Percentiles rank a stretch among this genome's conserved stretches.
These are phyloP conservation scores for Rhinatrema bivittatum DNA, from an alignment of 2,797 vertebrate genomes.

Conservation along the genomic window DNA sequence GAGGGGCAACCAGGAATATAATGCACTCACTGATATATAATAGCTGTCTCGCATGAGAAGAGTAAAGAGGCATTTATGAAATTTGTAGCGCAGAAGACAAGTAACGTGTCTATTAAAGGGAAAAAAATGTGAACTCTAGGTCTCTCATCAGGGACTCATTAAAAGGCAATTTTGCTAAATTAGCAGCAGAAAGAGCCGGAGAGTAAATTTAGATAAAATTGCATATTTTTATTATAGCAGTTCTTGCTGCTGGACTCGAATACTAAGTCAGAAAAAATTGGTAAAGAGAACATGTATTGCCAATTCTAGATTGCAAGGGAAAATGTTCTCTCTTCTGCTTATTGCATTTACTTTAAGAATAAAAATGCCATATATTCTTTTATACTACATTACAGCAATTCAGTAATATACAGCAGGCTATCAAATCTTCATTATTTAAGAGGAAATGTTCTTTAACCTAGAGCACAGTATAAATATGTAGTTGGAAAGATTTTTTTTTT, in stretches of 20 bases:
- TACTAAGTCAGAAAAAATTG: conserved; percentile 14
- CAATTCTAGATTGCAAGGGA: not conserved
- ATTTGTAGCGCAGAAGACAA: conserved; percentile 50
- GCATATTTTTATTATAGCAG: conserved; percentile 19
- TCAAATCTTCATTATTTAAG: too few relatives aligned
- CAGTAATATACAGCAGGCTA: not conserved
- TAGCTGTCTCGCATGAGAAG: conserved; percentile 37
- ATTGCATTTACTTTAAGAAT: not conserved
- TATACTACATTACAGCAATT: not conserved
- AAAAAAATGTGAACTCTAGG: conserved; percentile 51
- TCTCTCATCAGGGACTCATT: conserved; percentile 56
- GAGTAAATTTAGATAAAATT: conserved; percentile 35
- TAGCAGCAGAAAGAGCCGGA: conserved; percentile 39
- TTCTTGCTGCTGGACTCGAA: conserved; percentile 12
- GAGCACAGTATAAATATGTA: too few relatives aligned
- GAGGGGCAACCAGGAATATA: conserved; percentile 50
- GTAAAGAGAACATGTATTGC: not conserved
- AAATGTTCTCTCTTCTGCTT: too few relatives aligned
- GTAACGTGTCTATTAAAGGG: conserved; percentile 58
- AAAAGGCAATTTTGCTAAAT: conserved; percentile 55
- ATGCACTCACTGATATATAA: conserved; percentile 65
- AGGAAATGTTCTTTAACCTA: too few relatives aligned
- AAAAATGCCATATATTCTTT: not conserved
- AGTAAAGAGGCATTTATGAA: conserved; percentile 55
- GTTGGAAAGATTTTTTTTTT: too few relatives aligned